Evolutionary conservation across 2,113 vertebrate genomes (phyloP), one percentile per base, ranked within the genome.

Genomic region (Regulus satrapa): DNA sequence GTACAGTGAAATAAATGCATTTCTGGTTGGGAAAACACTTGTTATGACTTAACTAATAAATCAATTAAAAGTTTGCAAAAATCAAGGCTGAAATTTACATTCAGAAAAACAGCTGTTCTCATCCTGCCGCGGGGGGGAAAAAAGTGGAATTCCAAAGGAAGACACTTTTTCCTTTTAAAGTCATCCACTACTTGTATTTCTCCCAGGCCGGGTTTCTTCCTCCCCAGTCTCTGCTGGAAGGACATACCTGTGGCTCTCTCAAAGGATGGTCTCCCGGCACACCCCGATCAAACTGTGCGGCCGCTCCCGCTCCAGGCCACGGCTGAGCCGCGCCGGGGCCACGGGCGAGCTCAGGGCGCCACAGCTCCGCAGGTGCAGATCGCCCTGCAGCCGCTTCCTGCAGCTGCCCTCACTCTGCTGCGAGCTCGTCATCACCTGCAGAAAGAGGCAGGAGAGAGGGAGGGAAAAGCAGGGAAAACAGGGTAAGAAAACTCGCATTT

Each of bases 301-400:
- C 76, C 98, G 92, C 91, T 97, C 97, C 79, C 97, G 94, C 71
- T 96, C 89, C 51, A 81, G 32, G 14, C 72, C 85, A 51, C 34
- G 96, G 79, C 73, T 18, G 61, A 94, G 12, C 1, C 13, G 93
- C 91, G 98, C 85, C 88, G 94, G 97, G 61, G 90, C 96, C 68
- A 96, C 97, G 1, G 98, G 96, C 8, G 97, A 99, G 93, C 99
- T 99, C 86, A 99, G 97, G 10, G 98, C 99, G 6, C 99, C 99
- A 8, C 99, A 99, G 97, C 99, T 99, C 97, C 96, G 98, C n/a
- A 99, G 98, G 89, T 99, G 99, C 74, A 99, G 98, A 19, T 99
- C 99, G 58, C 98, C 98, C 12, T 97, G 97, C 34, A 88, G 97
- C 7, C 95, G 97, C 88, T 98, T 98, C 84, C 98, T 97, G 64